Evolutionary conservation across 2,888 invertebrate species (phyloP), one percentile per base, ranked within the genome.

Genomic region (Theretra japonica): DNA sequence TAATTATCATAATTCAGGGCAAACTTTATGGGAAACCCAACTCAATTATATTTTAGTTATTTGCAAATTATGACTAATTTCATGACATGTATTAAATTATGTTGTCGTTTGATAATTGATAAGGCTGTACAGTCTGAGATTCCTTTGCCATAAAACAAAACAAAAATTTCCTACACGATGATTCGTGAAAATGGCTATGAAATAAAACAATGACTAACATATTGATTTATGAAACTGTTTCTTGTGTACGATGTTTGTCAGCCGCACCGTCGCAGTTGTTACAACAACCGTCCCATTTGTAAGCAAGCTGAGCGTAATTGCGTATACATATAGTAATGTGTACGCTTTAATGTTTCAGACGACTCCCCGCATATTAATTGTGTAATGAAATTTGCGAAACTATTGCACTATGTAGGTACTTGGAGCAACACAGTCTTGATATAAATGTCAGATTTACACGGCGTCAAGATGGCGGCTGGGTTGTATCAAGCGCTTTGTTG

Each of bases 291-390:
- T 48, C 2, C 15, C 17, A 65, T 65, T 65, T 65, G 65, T 65
- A 65, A 65, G 23, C 65, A 65, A 65, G 17, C 65, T 1, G 65
- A 25, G 48, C 23, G 65, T 48, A 65, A 65, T 65, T 65, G 41
- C 23, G 65, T 65, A n/a, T n/a, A 48, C 48, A 65, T 23, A 23
- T 65, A 48, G 48, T 60, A 19, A 30, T n/a, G 60, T 33, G 33
- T 23, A 65, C 65, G 41, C 41, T 65, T 60, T 65, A 48, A 65
- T 21, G 48, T 65, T 41, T 65, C 65, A 41, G 41, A 21, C 41
- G 19, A 21, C 41, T 48, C 11, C 21, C 7, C 17, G 65, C 65
- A 65, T 65, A 48, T 23, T 23, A 65, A 65, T 65, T 11, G 23
- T 48, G 23, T 23, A 65, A 48, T 65, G 41, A 15, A 21, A 48